Conservation (phyloP, 1,140 invertebrate species). For the Myzus persicae region DNA sequence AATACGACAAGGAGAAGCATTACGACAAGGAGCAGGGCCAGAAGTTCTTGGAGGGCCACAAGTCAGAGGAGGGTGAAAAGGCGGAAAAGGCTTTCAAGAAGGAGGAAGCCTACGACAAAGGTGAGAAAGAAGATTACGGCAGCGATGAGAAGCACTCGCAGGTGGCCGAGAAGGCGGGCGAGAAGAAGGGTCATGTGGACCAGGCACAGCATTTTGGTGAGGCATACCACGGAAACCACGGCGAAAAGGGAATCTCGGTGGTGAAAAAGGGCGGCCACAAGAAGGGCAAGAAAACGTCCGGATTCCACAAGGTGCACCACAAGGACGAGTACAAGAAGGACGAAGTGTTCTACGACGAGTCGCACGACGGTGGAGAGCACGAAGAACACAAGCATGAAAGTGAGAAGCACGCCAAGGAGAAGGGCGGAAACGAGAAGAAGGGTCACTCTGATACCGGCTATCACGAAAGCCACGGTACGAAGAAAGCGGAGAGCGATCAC, state of each 20-base stretch:
- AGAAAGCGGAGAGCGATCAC: conserved; percentile 61
- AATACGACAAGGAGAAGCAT: conserved; percentile 60
- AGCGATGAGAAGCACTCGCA: conserved; percentile 62
- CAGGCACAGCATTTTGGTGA: conserved; percentile 64
- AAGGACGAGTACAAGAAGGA: conserved; percentile 74
- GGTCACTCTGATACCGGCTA: conserved; percentile 61
- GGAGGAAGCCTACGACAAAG: conserved; percentile 65
- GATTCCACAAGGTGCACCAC: conserved; percentile 72
- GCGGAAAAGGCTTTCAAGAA: conserved; percentile 71
- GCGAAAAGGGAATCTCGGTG: conserved; percentile 60
- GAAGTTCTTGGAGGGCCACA: conserved; percentile 61
- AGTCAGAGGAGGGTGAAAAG: conserved; percentile 66
- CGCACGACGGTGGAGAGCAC: conserved; percentile 71
- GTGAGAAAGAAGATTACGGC: conserved; percentile 61
- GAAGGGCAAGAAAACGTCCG: conserved; percentile 73
- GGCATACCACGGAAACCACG: conserved; percentile 65
- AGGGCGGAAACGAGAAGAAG: conserved; percentile 61
- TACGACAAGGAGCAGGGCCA: conserved; percentile 62
- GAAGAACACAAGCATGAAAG: conserved; percentile 66
- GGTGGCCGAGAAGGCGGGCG: conserved; percentile 61
- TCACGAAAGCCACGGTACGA: conserved; percentile 60
- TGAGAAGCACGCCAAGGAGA: conserved; percentile 60
- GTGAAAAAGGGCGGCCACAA: conserved; percentile 68
- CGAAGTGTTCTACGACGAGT: conserved; percentile 73
- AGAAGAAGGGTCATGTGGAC: conserved; percentile 63